phyloP scores from a whole-genome alignment of 2,113 vertebrate species.

The Brachypodius melanocephalos region DNA sequence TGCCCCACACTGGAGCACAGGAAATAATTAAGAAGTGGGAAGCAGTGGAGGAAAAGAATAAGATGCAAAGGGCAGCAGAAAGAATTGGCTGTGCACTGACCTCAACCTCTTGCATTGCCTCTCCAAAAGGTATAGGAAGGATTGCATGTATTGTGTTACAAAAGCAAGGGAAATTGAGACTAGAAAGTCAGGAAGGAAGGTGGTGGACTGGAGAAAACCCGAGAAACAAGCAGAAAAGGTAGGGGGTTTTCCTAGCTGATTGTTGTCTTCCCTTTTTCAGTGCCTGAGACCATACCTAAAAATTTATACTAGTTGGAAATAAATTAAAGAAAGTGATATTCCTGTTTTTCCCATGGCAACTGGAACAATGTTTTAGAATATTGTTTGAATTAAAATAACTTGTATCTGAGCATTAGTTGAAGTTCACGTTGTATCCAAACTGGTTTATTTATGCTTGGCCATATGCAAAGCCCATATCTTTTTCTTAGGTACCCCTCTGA shows the following conservation, averaged over 20 bases:
- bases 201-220: neutral
- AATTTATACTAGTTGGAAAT: neutral
- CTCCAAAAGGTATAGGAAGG: neutral
- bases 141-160: accelerated
- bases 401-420: neutral
- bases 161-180: neutral
- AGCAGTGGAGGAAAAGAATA: neutral
- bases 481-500: neutral
- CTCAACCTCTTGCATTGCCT: neutral
- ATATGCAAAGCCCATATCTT: neutral
- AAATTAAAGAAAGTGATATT: neutral
- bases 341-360: neutral
- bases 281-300: neutral
- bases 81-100: neutral
- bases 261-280: neutral
- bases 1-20: neutral
- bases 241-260: neutral
- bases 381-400: neutral
- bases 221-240: accelerated
- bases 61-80: neutral
- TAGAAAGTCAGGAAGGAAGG: neutral
- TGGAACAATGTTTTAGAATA: neutral
- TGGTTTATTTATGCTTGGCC: neutral
- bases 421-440: neutral
- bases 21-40: neutral